phyloP scores from a whole-genome alignment of 2,797 vertebrate genomes.

The Acipenser transmontanus region DNA sequence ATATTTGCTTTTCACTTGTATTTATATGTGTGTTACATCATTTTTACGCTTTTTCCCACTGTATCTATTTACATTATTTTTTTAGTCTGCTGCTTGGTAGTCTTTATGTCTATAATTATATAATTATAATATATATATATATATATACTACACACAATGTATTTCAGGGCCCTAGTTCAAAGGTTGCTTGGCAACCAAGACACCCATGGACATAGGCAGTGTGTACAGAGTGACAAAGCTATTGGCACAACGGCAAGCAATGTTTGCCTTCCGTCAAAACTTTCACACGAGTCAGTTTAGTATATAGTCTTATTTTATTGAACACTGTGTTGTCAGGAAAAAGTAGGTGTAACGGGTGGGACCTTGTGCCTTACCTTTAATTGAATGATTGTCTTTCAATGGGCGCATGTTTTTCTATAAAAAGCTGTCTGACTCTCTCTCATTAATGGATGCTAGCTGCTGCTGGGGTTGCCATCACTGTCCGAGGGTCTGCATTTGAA shows the following conservation, averaged over 20 bases:
- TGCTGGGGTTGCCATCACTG: too few species aligned
- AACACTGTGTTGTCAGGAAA: background rate
- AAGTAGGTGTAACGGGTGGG: background rate
- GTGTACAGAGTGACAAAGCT: constrained; percentile 43
- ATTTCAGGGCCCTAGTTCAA: constrained; percentile 22
- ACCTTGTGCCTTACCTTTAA: too few species aligned
- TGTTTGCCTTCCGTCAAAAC: constrained; percentile 40
- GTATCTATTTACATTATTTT: too few species aligned
- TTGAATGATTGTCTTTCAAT: too few species aligned
- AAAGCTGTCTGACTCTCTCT: too few species aligned
- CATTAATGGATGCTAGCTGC: too few species aligned
- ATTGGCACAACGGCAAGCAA: background rate
- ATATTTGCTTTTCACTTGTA: too few species aligned
- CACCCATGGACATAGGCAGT: constrained; percentile 30
- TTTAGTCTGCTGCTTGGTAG: too few species aligned
- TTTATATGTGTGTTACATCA: too few species aligned
- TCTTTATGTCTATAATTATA: constrained; percentile 1
- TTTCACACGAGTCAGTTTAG: constrained; percentile 24
- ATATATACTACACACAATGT: constrained; percentile 25
- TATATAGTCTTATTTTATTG: constrained; percentile 20
- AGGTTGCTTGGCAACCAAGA: constrained; percentile 37
- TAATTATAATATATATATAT: constrained; percentile 26
- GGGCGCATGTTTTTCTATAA: too few species aligned
- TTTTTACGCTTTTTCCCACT: too few species aligned
- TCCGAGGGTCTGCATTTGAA: too few species aligned